Conservation (phyloP, 1,140 invertebrate species). For the Ridgeia piscesae region DNA sequence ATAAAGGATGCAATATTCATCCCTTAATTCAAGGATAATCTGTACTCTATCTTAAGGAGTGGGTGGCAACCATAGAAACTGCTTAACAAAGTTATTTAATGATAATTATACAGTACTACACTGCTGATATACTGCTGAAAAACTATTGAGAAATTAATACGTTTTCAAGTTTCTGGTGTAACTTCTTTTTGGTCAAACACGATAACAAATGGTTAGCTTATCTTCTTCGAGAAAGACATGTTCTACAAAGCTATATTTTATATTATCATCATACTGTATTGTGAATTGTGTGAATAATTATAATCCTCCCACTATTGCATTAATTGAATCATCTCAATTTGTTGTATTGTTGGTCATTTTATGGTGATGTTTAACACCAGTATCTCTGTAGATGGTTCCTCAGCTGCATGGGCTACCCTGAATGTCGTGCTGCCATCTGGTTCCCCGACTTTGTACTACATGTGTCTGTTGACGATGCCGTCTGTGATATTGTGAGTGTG, state of each 20-base stretch:
- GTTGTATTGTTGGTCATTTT: background rate
- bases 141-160: background rate
- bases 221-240: background rate
- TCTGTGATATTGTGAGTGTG: slow-evolving; percentile 67
- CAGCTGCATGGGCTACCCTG: slow-evolving; percentile 75
- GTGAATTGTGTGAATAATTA: too few relatives aligned
- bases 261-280: too few relatives aligned
- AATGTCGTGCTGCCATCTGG: slow-evolving; percentile 80
- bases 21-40: too few relatives aligned
- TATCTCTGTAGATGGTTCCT: slow-evolving; percentile 67
- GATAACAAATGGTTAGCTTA: too few relatives aligned
- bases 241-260: background rate
- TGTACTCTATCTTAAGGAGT: too few relatives aligned
- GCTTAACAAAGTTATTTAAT: too few relatives aligned
- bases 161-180: background rate
- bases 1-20: too few relatives aligned
- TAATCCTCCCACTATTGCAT: too few relatives aligned
- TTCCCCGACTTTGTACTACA: slow-evolving; percentile 70
- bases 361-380: background rate
- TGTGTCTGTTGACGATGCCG: slow-evolving; percentile 67
- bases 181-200: background rate
- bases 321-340: too few relatives aligned
- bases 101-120: too few relatives aligned
- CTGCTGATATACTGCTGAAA: too few relatives aligned
- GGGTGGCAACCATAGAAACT: too few relatives aligned